phyloP scores from a whole-genome alignment of 2,888 invertebrate species.

The Oegoconia quadripuncta region DNA sequence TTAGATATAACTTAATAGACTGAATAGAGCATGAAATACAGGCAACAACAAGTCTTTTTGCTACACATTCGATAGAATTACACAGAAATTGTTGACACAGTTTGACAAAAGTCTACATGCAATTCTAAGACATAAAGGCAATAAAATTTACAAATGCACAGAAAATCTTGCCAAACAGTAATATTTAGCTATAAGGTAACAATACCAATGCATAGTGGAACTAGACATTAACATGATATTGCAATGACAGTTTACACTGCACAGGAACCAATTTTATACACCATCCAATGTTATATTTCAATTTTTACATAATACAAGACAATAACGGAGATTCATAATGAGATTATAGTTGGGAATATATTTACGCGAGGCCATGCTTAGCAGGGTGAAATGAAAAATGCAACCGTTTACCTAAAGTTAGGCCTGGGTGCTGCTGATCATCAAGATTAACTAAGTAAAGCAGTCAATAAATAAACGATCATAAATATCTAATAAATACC shows the following conservation, averaged over 20 bases:
- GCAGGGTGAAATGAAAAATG: constrained; percentile 71
- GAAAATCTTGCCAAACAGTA: too few species aligned
- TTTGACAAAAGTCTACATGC: constrained; percentile 11
- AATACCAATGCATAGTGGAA: constrained; percentile 6
- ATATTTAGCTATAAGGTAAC: too few species aligned
- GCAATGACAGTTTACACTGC: constrained; percentile 18
- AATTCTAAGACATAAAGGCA: constrained; percentile 4
- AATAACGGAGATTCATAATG: constrained; percentile 71
- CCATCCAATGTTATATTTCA: constrained; percentile 70
- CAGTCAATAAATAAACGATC: constrained; percentile 80
- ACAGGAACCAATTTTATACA: constrained; percentile 48
- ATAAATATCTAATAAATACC: constrained; percentile 81
- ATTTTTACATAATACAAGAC: constrained; percentile 61
- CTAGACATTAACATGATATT: constrained; percentile 9
- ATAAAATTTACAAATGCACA: too few species aligned
- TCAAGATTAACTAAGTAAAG: constrained; percentile 73
- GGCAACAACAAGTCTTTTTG: not conserved
- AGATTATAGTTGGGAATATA: constrained; percentile 67
- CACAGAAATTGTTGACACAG: constrained; percentile 5
- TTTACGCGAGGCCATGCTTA: constrained; percentile 68
- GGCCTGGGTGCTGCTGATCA: constrained; percentile 57
- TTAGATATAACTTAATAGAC: constrained; percentile 6
- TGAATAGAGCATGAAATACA: constrained; percentile 15
- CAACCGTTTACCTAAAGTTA: constrained; percentile 67
- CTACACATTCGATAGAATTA: constrained; percentile 5